These are phyloP conservation scores for Ataeniobius toweri DNA, from an alignment of 2,797 vertebrate genomes.

Conservation along the genomic window DNA sequence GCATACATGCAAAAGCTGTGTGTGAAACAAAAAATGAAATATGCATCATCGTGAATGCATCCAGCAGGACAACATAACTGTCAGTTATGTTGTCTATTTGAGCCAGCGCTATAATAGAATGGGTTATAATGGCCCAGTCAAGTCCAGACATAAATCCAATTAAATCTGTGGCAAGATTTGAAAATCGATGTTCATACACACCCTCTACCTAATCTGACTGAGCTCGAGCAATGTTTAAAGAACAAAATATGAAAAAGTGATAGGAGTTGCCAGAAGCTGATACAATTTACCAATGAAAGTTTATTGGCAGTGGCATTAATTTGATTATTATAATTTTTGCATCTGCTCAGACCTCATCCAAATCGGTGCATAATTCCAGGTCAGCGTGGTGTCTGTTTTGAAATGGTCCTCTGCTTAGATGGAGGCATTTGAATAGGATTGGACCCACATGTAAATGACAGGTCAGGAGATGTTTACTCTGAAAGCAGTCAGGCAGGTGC, in stretches of 20 bases:
- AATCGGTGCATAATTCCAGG: conserved; percentile 60
- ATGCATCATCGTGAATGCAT: not conserved
- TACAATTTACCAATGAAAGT: conserved; percentile 34
- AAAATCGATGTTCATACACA: not conserved
- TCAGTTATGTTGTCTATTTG: too few species aligned
- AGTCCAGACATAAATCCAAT: not conserved
- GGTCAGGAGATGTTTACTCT: conserved; percentile 64
- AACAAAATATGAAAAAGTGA: not conserved
- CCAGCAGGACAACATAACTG: not conserved
- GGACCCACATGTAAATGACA: conserved; percentile 81
- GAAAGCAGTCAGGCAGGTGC: conserved; percentile 70
- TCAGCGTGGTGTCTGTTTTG: conserved; percentile 68
- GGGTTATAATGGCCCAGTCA: not conserved
- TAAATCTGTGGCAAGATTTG: not conserved
- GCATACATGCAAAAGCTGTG: not conserved
- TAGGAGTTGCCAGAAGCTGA: conserved; percentile 36
- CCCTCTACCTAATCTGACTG: not conserved
- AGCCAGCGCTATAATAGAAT: not conserved
- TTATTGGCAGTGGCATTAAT: conserved; percentile 33
- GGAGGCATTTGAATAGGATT: conserved; percentile 81
- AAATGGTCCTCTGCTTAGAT: conserved; percentile 69
- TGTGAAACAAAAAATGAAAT: not conserved
- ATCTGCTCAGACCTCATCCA: conserved; percentile 68
- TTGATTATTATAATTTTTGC: conserved; percentile 60
- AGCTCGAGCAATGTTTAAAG: not conserved